phyloP scores from a whole-genome alignment of 2,113 vertebrate genomes.

The Platichthys flesus region DNA sequence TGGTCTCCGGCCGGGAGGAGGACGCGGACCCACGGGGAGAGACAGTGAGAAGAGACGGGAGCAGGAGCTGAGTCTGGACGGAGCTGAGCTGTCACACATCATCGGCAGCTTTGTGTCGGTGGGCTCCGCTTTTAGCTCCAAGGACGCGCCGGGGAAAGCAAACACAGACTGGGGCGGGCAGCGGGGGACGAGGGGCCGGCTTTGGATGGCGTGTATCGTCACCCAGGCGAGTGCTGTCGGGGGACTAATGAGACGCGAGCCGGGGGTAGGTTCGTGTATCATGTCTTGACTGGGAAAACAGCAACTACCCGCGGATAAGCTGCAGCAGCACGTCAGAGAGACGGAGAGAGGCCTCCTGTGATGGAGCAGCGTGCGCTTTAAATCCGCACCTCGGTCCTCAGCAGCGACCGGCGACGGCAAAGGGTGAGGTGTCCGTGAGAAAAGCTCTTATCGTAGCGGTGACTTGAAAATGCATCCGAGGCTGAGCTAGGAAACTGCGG shows the following conservation, averaged over 20 bases:
- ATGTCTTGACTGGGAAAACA: conserved; percentile 65
- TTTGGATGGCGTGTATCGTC: conserved; percentile 18
- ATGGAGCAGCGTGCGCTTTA: conserved; percentile 66
- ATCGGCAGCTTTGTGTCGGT: conserved; percentile 7
- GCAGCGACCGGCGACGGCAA: conserved; percentile 63
- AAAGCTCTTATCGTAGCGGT: conserved; percentile 10
- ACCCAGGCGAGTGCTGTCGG: not conserved
- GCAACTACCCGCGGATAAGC: conserved; percentile 54
- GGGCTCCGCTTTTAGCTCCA: conserved; percentile 39
- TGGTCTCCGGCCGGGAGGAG: conserved; percentile 10
- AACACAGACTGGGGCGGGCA: conserved; percentile 32
- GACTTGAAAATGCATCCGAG: conserved; percentile 4
- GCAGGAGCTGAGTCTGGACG: not conserved
- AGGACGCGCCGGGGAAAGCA: conserved; percentile 63
- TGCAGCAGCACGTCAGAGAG: conserved; percentile 46
- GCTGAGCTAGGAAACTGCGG: conserved; percentile 26
- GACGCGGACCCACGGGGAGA: not conserved
- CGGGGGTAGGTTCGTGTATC: conserved; percentile 28
- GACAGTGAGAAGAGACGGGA: not conserved
- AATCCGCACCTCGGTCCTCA: conserved; percentile 52
- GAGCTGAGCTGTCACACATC: conserved; percentile 16
- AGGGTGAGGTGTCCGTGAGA: conserved; percentile 70
- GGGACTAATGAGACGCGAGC: conserved; percentile 19
- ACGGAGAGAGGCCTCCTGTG: conserved; percentile 56
- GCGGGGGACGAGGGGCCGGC: conserved; percentile 18